phyloP scores from a whole-genome alignment of 1,140 invertebrate species.

The Anastrepha ludens region DNA sequence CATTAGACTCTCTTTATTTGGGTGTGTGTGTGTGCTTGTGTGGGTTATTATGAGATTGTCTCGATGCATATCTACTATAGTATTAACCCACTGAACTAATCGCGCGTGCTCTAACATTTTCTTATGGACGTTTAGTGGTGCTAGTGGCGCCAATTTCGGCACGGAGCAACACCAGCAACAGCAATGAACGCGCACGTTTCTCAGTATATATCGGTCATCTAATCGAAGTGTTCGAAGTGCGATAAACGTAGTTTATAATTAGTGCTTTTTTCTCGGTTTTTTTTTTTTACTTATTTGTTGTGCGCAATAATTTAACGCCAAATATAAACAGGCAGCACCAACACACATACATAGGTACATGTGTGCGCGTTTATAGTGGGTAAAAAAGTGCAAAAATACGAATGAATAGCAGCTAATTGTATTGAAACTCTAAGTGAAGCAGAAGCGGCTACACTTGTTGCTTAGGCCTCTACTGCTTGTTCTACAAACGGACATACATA shows the following conservation, averaged over 20 bases:
- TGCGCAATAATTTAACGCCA: constrained; percentile 3
- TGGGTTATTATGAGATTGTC: background rate
- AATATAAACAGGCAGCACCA: background rate
- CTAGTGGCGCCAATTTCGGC: constrained; percentile 37
- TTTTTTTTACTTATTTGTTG: background rate
- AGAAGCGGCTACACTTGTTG: background rate
- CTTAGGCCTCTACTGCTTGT: background rate
- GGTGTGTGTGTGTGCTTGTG: background rate
- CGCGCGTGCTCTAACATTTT: constrained; percentile 37
- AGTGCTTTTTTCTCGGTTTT: background rate
- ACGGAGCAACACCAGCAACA: background rate
- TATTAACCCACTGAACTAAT: constrained; percentile 46
- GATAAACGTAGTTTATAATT: background rate
- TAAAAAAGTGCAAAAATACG: constrained; percentile 1
- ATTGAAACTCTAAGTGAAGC: background rate
- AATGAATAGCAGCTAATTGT: background rate
- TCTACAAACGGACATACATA: background rate
- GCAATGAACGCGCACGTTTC: background rate
- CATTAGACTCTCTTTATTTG: background rate
- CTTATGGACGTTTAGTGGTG: constrained; percentile 34
- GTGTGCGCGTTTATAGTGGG: background rate
- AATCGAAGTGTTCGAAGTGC: background rate
- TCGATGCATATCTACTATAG: background rate
- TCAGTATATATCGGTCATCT: background rate
- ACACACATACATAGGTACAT: background rate